A percentile compares a stretch with the other conserved stretches of the same genome.
Conservation (phyloP, 2,113 vertebrate genomes). For the Pelobates fuscus region DNA sequence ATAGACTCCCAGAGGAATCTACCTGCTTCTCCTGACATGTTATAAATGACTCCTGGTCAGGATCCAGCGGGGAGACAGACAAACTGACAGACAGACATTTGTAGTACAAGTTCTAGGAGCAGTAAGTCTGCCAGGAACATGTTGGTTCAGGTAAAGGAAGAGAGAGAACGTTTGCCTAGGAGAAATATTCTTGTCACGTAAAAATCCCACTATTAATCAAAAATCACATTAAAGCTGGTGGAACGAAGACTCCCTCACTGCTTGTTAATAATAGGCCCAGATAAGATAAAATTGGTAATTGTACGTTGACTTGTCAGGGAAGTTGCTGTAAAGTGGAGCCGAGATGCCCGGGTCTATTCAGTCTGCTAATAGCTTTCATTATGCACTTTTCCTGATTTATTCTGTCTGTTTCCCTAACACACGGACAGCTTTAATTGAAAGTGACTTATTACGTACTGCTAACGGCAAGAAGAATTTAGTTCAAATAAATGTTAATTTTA, state of each 20-base stretch:
- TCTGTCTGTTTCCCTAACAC: constrained; percentile 69
- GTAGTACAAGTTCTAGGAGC: constrained; percentile 51
- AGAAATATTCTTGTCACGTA: constrained; percentile 85
- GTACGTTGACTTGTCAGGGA: constrained; percentile 75
- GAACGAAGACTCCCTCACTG: constrained; percentile 79
- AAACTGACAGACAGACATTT: constrained; percentile 35
- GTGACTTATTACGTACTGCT: constrained; percentile 63
- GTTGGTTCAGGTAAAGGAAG: constrained; percentile 66
- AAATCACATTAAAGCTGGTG: constrained; percentile 79
- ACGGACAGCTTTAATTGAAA: constrained; percentile 78
- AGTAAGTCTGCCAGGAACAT: constrained; percentile 63
- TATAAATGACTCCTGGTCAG: too few species aligned
- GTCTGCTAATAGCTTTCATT: constrained; percentile 76
- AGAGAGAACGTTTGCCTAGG: constrained; percentile 62
- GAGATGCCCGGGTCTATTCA: constrained; percentile 79
- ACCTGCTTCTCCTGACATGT: too few species aligned
- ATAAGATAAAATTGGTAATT: constrained; percentile 84
- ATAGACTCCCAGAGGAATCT: too few species aligned
- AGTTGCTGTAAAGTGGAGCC: constrained; percentile 75
- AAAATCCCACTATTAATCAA: constrained; percentile 79
- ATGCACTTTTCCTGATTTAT: constrained; percentile 73
- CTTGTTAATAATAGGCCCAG: constrained; percentile 73
- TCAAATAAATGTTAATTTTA: constrained; percentile 24
- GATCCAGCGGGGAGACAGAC: not conserved
- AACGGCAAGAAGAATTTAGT: not conserved